A percentile compares a stretch with the other conserved stretches of the same genome.
These are phyloP conservation scores for Cylas formicarius DNA, from an alignment of 1,140 invertebrate species.

Conservation along the genomic window DNA sequence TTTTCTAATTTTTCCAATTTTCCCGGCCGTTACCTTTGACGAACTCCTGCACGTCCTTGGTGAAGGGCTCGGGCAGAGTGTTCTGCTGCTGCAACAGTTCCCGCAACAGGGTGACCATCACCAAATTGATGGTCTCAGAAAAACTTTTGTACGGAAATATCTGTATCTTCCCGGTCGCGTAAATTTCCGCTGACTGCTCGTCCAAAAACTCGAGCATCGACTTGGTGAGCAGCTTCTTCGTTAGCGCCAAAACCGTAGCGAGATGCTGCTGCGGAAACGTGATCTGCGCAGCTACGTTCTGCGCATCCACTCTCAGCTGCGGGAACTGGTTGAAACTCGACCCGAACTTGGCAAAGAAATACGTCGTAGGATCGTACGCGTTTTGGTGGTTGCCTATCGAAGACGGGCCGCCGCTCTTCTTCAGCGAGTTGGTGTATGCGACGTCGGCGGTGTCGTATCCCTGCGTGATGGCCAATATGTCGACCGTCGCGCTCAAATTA, in stretches of 20 bases:
- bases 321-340: conserved; percentile 87
- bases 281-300: conserved; percentile 52
- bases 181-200: conserved; percentile 72
- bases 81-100: conserved; percentile 87
- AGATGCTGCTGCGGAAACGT: conserved; percentile 69
- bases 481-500: conserved; percentile 57
- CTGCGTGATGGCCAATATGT: conserved; percentile 44
- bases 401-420: conserved; percentile 42
- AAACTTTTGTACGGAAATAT: conserved; percentile 86
- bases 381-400: conserved; percentile 58
- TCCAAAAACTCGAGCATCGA: conserved; percentile 76
- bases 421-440: conserved; percentile 27
- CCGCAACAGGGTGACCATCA: conserved; percentile 83
- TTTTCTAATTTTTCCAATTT: background rate
- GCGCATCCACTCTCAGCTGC: conserved; percentile 56
- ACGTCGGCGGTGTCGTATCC: conserved; percentile 33
- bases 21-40: conserved; percentile 45
- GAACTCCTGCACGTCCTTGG: conserved; percentile 90
- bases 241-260: conserved; percentile 68
- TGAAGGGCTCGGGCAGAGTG: conserved; percentile 82
- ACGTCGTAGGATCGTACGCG: conserved; percentile 70
- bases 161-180: conserved; percentile 47
- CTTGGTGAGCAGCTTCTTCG: conserved; percentile 84
- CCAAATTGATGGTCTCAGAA: conserved; percentile 90
- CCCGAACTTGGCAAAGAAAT: conserved; percentile 88